Percentiles rank a stretch among this genome's conserved stretches.
Conservation (phyloP, 2,113 vertebrate genomes). For the Oncorhynchus gorbuscha region DNA sequence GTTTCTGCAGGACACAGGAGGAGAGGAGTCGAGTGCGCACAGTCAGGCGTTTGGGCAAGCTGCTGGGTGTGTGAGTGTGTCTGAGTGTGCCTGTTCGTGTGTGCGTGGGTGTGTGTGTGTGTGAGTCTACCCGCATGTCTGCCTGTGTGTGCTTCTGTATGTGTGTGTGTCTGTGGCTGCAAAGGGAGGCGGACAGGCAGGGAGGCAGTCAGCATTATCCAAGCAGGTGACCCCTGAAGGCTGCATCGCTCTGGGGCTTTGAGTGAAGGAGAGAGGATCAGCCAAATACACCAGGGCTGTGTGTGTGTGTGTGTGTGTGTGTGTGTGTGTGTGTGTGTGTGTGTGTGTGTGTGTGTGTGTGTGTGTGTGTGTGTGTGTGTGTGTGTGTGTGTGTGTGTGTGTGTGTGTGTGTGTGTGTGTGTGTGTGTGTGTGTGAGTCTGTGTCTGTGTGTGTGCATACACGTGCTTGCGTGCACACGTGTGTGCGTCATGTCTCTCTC, state of each 20-base stretch:
- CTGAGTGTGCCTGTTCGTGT: constrained; percentile 62
- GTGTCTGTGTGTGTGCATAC: no score
- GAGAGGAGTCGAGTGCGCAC: constrained; percentile 72
- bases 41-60: constrained; percentile 66
- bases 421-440: no score
- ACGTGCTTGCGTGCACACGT: background rate
- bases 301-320: background rate
- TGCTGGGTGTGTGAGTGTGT: constrained; percentile 68
- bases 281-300: constrained; percentile 56
- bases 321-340: background rate
- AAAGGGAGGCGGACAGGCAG: constrained; percentile 76
- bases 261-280: constrained; percentile 79
- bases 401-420: background rate
- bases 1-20: constrained; percentile 98
- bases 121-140: constrained; percentile 57
- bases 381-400: no score
- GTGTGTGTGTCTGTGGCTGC: constrained; percentile 71
- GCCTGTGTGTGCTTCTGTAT: constrained; percentile 56
- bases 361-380: no score
- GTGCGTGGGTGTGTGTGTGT: constrained; percentile 58
- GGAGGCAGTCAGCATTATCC: constrained; percentile 98
- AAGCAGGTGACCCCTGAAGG: constrained; percentile 99
- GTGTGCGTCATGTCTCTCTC: constrained; percentile 57
- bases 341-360: no score
- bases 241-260: constrained; percentile 85